Percentiles rank a stretch among this genome's conserved stretches.
These are phyloP conservation scores for Sciaenops ocellatus DNA, from an alignment of 2,797 vertebrate genomes.

Conservation along the genomic window DNA sequence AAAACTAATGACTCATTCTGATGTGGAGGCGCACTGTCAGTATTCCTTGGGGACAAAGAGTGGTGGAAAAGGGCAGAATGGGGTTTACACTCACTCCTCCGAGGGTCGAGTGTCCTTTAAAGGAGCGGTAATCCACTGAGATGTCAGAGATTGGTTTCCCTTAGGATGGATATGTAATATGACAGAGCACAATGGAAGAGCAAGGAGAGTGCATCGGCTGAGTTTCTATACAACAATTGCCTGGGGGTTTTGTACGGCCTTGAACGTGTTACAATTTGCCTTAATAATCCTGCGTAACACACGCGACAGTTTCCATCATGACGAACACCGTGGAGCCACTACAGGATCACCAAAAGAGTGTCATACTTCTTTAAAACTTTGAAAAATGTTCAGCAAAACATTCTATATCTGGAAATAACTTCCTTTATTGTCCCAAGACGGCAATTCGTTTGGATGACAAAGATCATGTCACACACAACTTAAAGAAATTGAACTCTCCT, in stretches of 20 bases:
- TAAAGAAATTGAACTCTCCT: neutral
- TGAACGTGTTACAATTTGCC: constrained; percentile 39
- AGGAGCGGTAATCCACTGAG: constrained; percentile 62
- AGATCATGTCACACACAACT: constrained; percentile 2
- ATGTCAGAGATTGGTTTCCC: constrained; percentile 64
- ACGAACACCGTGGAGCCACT: constrained; percentile 6
- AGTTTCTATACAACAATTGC: constrained; percentile 44
- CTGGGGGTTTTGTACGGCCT: constrained; percentile 30
- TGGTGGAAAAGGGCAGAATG: constrained; percentile 49
- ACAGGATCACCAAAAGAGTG: neutral
- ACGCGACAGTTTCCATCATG: constrained; percentile 2
- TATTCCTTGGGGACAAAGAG: constrained; percentile 64
- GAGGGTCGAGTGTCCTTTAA: constrained; percentile 59
- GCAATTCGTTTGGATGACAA: constrained; percentile 19
- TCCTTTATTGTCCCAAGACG: constrained; percentile 29
- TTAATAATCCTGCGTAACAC: constrained; percentile 43
- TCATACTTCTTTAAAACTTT: neutral
- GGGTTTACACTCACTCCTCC: constrained; percentile 63
- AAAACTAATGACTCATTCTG: constrained; percentile 70
- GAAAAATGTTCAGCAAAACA: constrained; percentile 12
- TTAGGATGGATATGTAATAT: constrained; percentile 65
- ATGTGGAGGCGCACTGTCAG: constrained; percentile 67
- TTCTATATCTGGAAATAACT: constrained; percentile 1
- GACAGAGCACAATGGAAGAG: constrained; percentile 63
- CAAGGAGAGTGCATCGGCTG: constrained; percentile 22